A percentile compares a stretch with the other conserved stretches of the same genome.
phyloP scores from a whole-genome alignment of 2,113 vertebrate species.

The Dipodomys spectabilis region DNA sequence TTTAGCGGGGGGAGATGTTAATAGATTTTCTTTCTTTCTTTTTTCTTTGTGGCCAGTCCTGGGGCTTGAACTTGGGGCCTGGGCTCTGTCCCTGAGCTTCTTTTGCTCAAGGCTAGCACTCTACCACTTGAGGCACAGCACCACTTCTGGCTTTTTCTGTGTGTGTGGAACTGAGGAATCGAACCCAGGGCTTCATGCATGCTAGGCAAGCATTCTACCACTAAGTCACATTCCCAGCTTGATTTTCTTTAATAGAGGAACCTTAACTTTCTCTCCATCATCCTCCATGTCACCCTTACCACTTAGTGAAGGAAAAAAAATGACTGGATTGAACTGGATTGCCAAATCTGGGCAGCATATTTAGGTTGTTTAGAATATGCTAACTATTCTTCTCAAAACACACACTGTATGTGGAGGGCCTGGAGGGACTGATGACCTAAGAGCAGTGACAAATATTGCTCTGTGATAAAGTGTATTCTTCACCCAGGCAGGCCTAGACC shows the following conservation, averaged over 20 bases:
- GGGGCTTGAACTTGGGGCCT: no score
- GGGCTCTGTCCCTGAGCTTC: no score
- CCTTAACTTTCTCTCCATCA: background rate
- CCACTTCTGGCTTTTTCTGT: no score
- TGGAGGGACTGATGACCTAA: background rate
- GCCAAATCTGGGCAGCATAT: background rate
- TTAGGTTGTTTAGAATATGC: background rate
- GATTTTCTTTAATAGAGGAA: background rate
- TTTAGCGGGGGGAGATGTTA: background rate
- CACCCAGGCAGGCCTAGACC: background rate
- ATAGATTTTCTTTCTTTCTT: background rate
- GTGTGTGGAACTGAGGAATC: no score
- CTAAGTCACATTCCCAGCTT: no score
- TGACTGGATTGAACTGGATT: background rate
- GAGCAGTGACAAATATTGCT: background rate
- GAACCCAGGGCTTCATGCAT: no score
- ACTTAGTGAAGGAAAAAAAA: background rate
- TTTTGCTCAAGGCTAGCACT: no score
- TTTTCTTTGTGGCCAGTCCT: no score
- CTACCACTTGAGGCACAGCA: no score
- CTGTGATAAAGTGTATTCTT: background rate
- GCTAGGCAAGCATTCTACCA: no score
- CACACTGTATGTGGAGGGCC: background rate
- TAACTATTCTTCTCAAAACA: background rate
- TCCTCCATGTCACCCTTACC: fast-evolving